phyloP scores from a whole-genome alignment of 2,797 vertebrate genomes.

The Danio aesculapii region DNA sequence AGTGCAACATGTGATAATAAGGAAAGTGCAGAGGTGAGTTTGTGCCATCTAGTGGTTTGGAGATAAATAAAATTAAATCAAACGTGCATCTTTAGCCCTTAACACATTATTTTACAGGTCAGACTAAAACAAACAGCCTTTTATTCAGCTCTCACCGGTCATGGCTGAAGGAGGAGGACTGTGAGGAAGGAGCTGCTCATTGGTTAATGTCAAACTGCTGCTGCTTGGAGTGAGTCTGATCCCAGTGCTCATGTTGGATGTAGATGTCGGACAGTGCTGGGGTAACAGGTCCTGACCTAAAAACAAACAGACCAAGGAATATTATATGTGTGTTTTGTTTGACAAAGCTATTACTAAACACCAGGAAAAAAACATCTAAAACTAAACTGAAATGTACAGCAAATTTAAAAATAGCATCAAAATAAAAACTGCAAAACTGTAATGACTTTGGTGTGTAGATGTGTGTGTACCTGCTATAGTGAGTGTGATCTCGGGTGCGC shows the following conservation, averaged over 20 bases:
- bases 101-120: not conserved
- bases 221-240: constrained; percentile 79
- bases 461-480: constrained; percentile 91
- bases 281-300: constrained; percentile 89
- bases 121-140: not conserved
- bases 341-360: not conserved
- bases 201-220: constrained; percentile 84
- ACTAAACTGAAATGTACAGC: not conserved
- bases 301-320: not conserved
- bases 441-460: not conserved
- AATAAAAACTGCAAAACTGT: not conserved
- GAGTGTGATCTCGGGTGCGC: constrained; percentile 95
- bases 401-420: not conserved
- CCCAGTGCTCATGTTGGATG: constrained; percentile 81
- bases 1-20: not conserved
- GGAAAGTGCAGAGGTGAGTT: not conserved
- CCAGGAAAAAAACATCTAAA: not conserved
- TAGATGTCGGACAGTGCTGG: constrained; percentile 76
- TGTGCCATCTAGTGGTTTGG: not conserved
- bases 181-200: constrained; percentile 88
- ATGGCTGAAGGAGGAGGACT: constrained; percentile 77
- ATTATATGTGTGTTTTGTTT: not conserved
- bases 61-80: not conserved
- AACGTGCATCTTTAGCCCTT: no score
- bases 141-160: constrained; percentile 74